A percentile compares a stretch with the other conserved stretches of the same genome.
Evolutionary conservation across 2,888 invertebrate species (phyloP).

Genomic region (Pseudanteris insignis): DNA sequence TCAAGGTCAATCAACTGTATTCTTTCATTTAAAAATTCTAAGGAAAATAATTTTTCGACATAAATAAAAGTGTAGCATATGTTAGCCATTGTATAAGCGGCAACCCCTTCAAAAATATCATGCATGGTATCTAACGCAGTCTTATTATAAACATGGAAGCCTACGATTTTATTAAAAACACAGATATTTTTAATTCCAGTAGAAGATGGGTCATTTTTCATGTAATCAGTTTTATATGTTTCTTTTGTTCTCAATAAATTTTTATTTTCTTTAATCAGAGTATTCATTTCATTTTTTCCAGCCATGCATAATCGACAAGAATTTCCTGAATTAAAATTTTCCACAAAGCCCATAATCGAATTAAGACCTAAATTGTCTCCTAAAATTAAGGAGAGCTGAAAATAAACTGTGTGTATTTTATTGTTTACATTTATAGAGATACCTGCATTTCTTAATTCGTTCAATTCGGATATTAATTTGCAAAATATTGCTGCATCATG

Average conservation of each 20-base stretch:
- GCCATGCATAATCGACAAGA: slow-evolving; percentile 8
- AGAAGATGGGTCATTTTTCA: neutral
- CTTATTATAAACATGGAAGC: slow-evolving; percentile 4
- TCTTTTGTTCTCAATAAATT: neutral
- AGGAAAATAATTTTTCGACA: slow-evolving; percentile 1
- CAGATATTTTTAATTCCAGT: slow-evolving; percentile 1
- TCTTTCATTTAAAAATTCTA: slow-evolving; percentile 13
- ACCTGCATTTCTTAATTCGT: slow-evolving; percentile 2
- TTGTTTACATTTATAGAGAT: slow-evolving; percentile 1
- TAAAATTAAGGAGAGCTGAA: slow-evolving; percentile 10
- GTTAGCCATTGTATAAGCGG: slow-evolving; percentile 3
- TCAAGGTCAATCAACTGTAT: slow-evolving; percentile 2
- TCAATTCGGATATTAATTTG: slow-evolving; percentile 8
- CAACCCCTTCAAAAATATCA: slow-evolving; percentile 16
- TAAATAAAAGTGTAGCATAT: slow-evolving; percentile 20
- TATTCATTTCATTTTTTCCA: slow-evolving; percentile 1
- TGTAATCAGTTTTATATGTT: slow-evolving; percentile 1
- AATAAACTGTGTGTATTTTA: slow-evolving; percentile 4
- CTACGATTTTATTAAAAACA: slow-evolving; percentile 2
- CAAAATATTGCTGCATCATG: slow-evolving; percentile 1
- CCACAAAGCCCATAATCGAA: slow-evolving; percentile 14
- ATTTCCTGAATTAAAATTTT: slow-evolving; percentile 15
- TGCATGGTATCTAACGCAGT: slow-evolving; percentile 21
- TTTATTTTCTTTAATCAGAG: neutral
- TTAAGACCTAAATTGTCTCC: slow-evolving; percentile 16